phyloP scores from a whole-genome alignment of 2,797 vertebrate species.

The Momotus momota region DNA sequence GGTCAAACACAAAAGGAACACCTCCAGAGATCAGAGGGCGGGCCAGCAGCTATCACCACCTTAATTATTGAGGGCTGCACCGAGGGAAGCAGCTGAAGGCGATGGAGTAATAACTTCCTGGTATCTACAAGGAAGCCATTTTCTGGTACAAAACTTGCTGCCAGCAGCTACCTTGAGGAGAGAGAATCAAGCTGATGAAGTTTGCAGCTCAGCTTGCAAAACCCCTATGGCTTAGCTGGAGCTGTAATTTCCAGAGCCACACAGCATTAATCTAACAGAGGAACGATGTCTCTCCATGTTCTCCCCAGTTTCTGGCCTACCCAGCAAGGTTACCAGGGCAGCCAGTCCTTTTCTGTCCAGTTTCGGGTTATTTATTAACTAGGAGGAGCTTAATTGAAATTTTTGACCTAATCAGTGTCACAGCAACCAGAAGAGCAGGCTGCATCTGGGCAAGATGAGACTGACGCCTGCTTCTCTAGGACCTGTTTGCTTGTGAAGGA shows the following conservation, averaged over 20 bases:
- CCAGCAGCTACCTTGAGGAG: neutral
- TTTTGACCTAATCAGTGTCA: neutral
- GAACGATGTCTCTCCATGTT: fast-evolving
- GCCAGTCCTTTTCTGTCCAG: neutral
- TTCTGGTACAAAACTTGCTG: neutral
- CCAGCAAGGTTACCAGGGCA: neutral
- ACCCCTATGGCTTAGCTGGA: neutral
- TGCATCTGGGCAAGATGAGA: neutral
- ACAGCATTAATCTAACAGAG: neutral
- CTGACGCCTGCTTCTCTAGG: neutral
- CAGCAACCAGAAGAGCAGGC: neutral
- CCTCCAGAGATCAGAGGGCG: neutral
- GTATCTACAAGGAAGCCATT: neutral
- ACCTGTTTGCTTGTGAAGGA: neutral
- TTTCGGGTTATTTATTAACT: neutral
- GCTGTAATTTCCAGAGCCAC: neutral
- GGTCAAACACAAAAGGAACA: neutral
- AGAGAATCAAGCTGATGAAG: neutral
- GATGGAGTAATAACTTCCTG: fast-evolving
- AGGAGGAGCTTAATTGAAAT: neutral
- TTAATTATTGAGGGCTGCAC: neutral
- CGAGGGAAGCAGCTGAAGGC: neutral
- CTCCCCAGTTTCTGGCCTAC: neutral
- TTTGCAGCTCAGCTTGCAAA: neutral
- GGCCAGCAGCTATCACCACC: neutral